A percentile compares a stretch with the other conserved stretches of the same genome.
phyloP scores from a whole-genome alignment of 2,888 invertebrate genomes.

The Isoperla grammatica region DNA sequence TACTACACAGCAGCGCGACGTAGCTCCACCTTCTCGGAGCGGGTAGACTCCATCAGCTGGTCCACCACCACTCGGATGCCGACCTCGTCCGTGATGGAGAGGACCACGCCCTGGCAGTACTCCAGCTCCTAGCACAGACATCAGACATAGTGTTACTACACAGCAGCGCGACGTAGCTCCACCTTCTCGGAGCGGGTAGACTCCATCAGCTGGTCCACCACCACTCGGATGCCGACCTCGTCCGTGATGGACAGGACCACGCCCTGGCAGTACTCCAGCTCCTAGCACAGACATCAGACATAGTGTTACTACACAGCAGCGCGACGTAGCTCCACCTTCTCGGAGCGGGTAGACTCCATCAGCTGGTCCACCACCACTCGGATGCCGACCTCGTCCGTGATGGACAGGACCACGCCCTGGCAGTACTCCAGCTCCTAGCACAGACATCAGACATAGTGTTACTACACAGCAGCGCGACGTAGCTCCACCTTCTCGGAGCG shows the following conservation, averaged over 20 bases:
- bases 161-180: conserved; percentile 70
- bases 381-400: conserved; percentile 81
- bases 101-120: conserved; percentile 87
- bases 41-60: conserved; percentile 71
- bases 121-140: conserved; percentile 62
- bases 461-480: conserved; percentile 73
- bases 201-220: conserved; percentile 80
- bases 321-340: conserved; percentile 59
- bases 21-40: conserved; percentile 56
- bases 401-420: conserved; percentile 86
- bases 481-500: conserved; percentile 57
- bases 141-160: conserved; percentile 39
- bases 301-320: conserved; percentile 62
- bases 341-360: conserved; percentile 66
- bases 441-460: neutral
- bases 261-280: conserved; percentile 86
- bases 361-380: conserved; percentile 82
- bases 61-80: conserved; percentile 86
- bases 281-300: conserved; percentile 44
- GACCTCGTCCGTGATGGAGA: conserved; percentile 83
- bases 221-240: conserved; percentile 78
- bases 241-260: conserved; percentile 89
- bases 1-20: conserved; percentile 73
- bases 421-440: conserved; percentile 81
- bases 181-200: conserved; percentile 60